Evolutionary conservation across 2,113 vertebrate species (phyloP).

Genomic region (Barnardius zonarius): DNA sequence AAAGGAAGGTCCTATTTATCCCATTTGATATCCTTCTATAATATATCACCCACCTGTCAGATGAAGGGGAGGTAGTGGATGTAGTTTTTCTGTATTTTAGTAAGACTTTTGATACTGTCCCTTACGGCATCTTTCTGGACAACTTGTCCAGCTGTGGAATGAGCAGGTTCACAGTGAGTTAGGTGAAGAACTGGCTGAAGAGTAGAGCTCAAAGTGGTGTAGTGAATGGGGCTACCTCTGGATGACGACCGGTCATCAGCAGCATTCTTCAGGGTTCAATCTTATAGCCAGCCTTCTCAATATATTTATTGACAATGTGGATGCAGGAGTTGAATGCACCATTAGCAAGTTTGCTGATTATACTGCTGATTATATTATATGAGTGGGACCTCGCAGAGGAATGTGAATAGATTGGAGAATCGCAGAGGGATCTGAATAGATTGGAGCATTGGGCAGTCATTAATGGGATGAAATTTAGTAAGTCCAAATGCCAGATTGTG

Average conservation of each 20-base stretch:
- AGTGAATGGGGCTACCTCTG: background rate
- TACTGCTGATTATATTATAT: background rate
- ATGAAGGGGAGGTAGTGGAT: background rate
- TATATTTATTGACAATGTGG: background rate
- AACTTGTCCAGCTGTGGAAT: background rate
- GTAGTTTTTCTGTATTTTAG: background rate
- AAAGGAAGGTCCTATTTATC: background rate
- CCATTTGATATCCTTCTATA: background rate
- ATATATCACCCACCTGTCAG: background rate
- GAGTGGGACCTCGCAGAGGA: background rate
- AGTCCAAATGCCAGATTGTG: background rate
- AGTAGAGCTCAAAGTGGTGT: background rate
- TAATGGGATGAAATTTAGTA: background rate
- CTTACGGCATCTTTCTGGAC: background rate
- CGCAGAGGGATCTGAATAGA: background rate
- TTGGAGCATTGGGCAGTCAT: background rate
- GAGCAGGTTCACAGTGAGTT: accelerated
- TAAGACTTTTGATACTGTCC: background rate
- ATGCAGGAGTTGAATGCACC: background rate
- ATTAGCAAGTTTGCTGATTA: background rate
- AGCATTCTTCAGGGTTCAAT: background rate
- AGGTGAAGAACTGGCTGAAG: background rate
- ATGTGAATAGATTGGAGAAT: no score
- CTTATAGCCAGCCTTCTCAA: background rate
- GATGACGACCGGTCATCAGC: accelerated